Evolutionary conservation across 2,113 vertebrate genomes (phyloP).

Genomic region (Coptodon bakossiorum): DNA sequence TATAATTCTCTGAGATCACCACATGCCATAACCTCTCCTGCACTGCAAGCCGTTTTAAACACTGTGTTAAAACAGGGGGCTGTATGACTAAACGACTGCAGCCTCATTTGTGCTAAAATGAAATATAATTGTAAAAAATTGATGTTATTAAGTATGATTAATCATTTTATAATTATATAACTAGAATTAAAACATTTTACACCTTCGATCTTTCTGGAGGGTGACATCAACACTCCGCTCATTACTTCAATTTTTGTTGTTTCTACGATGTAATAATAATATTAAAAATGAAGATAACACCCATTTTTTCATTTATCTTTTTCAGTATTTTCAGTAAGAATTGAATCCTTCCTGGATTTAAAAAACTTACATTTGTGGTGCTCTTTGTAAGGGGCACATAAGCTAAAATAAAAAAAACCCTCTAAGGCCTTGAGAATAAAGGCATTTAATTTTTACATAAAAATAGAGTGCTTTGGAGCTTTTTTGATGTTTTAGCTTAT

Average conservation of each 20-base stretch:
- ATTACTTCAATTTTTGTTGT: background rate
- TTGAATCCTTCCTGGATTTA: background rate
- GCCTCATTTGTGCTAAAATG: background rate
- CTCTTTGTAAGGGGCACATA: background rate
- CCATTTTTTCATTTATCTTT: background rate
- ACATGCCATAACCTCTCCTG: background rate
- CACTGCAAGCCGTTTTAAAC: background rate
- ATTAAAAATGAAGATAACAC: background rate
- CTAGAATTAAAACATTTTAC: background rate
- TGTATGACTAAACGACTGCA: background rate
- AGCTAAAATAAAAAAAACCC: background rate
- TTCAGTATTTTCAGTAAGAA: background rate
- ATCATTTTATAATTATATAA: rapidly evolving
- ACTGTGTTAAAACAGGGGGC: background rate
- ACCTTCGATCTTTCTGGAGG: background rate
- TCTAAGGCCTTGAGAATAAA: background rate
- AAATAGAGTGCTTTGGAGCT: background rate
- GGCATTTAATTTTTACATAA: background rate
- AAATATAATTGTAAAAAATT: background rate
- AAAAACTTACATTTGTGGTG: background rate
- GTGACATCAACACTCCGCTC: background rate
- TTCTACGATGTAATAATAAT: background rate
- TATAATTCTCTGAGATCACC: slow-evolving; percentile 34
- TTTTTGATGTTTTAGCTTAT: background rate
- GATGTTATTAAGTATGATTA: rapidly evolving